Evolutionary conservation across 1,140 invertebrate genomes (phyloP).

Genomic region (Drosophila trapezifrons): DNA sequence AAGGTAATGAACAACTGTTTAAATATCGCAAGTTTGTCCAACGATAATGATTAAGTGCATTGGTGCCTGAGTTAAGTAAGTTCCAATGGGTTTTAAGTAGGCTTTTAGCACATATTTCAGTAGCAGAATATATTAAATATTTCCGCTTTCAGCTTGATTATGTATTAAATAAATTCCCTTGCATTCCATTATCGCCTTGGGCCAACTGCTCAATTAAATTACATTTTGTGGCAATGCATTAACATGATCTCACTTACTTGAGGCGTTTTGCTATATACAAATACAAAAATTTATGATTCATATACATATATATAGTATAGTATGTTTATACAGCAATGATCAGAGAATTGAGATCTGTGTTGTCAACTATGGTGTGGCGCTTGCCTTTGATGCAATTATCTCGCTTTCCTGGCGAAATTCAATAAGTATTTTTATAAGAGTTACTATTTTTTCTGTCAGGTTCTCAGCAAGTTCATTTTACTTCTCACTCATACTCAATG

Average conservation of each 20-base stretch:
- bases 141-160: not conserved
- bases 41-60: not conserved
- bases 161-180: constrained; percentile 1
- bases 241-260: constrained; percentile 40
- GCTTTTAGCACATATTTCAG: not conserved
- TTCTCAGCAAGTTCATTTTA: not conserved
- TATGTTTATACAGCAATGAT: constrained; percentile 34
- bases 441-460: not conserved
- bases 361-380: constrained; percentile 23
- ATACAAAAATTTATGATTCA: not conserved
- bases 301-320: constrained; percentile 1
- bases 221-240: constrained; percentile 13
- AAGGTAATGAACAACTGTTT: constrained; percentile 25
- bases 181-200: constrained; percentile 24
- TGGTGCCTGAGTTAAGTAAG: no score
- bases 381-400: constrained; percentile 53
- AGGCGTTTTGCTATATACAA: constrained; percentile 5
- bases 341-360: constrained; percentile 16
- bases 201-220: constrained; percentile 18
- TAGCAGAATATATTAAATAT: not conserved
- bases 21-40: not conserved
- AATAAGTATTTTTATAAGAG: constrained; percentile 4
- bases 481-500: constrained; percentile 6
- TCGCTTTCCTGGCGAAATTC: constrained; percentile 30
- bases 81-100: not conserved